These are phyloP conservation scores for Drosophila carrolli DNA, from an alignment of 1,140 invertebrate species.

Conservation along the genomic window DNA sequence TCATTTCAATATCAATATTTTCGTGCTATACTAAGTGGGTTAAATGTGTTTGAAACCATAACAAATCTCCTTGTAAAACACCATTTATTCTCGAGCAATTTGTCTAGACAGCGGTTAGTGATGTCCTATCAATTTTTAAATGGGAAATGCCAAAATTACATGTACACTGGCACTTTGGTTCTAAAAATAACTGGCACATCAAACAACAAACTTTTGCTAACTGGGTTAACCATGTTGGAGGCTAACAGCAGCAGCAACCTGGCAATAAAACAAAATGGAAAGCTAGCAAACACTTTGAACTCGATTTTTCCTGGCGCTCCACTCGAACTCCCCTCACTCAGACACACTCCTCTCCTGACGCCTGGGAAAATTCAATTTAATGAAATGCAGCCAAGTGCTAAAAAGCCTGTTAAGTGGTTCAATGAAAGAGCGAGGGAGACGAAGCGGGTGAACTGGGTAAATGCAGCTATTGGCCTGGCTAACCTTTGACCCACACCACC, in stretches of 20 bases:
- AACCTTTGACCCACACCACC: constrained; percentile 51
- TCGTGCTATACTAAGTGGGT: background rate
- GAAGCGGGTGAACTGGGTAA: constrained; percentile 4
- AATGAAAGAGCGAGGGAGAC: constrained; percentile 10
- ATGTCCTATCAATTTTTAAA: constrained; percentile 18
- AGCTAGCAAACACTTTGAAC: constrained; percentile 52
- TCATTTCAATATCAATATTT: no score
- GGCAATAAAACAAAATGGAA: constrained; percentile 59
- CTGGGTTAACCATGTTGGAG: constrained; percentile 60
- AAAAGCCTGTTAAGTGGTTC: constrained; percentile 57
- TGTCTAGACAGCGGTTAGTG: constrained; percentile 25
- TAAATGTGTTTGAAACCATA: background rate
- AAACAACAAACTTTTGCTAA: constrained; percentile 67
- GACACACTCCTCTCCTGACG: constrained; percentile 16
- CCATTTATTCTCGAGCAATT: constrained; percentile 15
- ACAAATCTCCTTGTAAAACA: background rate
- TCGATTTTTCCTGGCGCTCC: constrained; percentile 11
- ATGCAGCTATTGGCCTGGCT: constrained; percentile 24
- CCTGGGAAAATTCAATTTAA: constrained; percentile 65
- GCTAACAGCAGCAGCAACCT: constrained; percentile 15
- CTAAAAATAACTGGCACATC: constrained; percentile 58
- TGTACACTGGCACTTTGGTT: constrained; percentile 25
- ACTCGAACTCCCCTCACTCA: constrained; percentile 37
- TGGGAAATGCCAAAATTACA: constrained; percentile 37
- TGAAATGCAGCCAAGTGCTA: constrained; percentile 66